These are phyloP conservation scores for Scolanthus callimorphus DNA, from an alignment of 92 coral and sea anemone genomes.

Conservation along the genomic window DNA sequence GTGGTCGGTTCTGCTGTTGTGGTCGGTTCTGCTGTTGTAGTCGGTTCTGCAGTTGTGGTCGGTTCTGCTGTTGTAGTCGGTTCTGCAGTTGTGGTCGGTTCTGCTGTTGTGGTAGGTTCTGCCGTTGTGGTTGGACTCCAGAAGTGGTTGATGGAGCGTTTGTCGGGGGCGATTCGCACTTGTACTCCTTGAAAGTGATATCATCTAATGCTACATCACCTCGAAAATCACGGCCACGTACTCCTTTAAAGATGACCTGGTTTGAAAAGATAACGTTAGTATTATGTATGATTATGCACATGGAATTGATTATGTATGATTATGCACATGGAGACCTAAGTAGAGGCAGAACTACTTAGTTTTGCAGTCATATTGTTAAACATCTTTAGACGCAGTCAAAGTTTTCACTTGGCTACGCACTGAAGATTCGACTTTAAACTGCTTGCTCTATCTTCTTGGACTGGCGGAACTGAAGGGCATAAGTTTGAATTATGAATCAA, in stretches of 20 bases:
- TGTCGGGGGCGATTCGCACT: not conserved
- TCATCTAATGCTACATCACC: constrained; percentile 27
- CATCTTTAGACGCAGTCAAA: no score
- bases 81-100: not conserved
- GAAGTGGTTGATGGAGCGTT: not conserved
- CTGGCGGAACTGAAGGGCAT: no score
- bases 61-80: not conserved
- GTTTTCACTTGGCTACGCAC: no score
- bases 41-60: not conserved
- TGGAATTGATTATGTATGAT: no score
- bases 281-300: no score
- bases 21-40: not conserved
- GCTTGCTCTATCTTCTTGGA: no score
- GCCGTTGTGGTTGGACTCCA: not conserved
- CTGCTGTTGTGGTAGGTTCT: not conserved
- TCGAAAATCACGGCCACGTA: constrained; percentile 22
- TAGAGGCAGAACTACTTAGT: no score
- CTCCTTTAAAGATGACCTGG: constrained; percentile 18
- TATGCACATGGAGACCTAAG: no score
- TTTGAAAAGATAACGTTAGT: no score
- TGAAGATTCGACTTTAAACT: no score
- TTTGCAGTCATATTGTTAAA: no score
- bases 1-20: not conserved
- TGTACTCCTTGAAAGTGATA: not conserved
- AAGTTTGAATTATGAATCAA: no score